Base-by-base conservation (phyloP, 2,888 invertebrate genomes). In the Thymelicus acteon region DNA sequence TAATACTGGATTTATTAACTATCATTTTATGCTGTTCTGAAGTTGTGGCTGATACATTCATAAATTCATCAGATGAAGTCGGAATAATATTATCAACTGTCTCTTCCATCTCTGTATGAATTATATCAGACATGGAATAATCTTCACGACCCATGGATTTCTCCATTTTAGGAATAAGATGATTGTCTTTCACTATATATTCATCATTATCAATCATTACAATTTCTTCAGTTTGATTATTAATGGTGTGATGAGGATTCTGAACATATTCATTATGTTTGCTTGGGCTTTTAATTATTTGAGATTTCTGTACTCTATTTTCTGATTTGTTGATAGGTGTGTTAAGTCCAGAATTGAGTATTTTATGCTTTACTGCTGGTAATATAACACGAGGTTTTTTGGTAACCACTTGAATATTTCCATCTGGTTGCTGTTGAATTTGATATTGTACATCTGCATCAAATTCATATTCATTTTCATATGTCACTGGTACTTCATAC, bases 131-230 rank as follows among this genome's bases (percentile, higher is more conserved):
- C 64, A 91, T 74, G 62, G 88, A 80, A 71, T 80, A 90, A 67
- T 90, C 85, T 63, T 83, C 77, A 72, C 75, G 78, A 57, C 71
- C 72, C 47, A 70, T 67, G 60, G 74, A 49, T 71, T 80, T 82
- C 15, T 76, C 72, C 76, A 82, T 84, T 75, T 79, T 88, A 39
- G 86, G 88, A 74, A 90, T 83, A 54, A 92, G 83, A 75, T 90
- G 85, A 78, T 91, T 83, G 74, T 90, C 82, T 77, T 82, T 88
- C 76, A 95, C 83, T 72, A 95, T 89, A 78, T 94, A 95, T 83
- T 95, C 95, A 79, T 92, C 93, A 58, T 95, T 94, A 77, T 95
- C 95, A 72, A 95, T 89, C 24, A 95, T 88, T 58, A 95, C 86
- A 75, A 90, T 83, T 78, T 90, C 89, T 48, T 90, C 89, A 74